Conservation (phyloP, 2,113 vertebrate species). For the Pedionomus torquatus region DNA sequence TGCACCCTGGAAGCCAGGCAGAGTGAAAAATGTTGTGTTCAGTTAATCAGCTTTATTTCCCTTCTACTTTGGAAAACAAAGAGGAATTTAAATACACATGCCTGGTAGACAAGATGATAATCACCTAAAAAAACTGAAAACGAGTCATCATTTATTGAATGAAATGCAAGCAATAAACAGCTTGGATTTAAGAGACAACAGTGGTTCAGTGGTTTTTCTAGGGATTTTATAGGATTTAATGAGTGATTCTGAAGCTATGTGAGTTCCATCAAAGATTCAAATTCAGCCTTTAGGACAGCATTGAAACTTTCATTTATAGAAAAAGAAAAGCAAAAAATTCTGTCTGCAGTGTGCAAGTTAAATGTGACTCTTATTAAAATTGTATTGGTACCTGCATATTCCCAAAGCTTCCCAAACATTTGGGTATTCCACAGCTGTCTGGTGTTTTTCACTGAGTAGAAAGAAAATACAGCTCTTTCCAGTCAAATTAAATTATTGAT, state of each 20-base stretch:
- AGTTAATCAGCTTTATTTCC: background rate
- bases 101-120: background rate
- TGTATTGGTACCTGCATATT: background rate
- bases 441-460: background rate
- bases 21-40: background rate
- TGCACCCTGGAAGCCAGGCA: background rate
- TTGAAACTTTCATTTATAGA: background rate
- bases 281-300: background rate
- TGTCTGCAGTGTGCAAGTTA: background rate
- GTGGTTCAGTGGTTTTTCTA: background rate
- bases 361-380: background rate
- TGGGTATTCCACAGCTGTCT: background rate
- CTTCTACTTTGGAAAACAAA: background rate
- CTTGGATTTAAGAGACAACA: background rate
- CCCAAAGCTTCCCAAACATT: background rate
- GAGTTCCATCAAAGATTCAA: slow-evolving; percentile 24
- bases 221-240: background rate
- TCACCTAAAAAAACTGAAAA: background rate
- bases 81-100: background rate
- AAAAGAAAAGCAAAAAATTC: background rate
- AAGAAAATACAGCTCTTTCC: background rate
- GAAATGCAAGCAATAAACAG: background rate
- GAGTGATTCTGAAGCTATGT: background rate
- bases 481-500: background rate
- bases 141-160: background rate